Evolutionary conservation across 2,797 vertebrate species (phyloP).

Genomic region (Propithecus deckenii): DNA sequence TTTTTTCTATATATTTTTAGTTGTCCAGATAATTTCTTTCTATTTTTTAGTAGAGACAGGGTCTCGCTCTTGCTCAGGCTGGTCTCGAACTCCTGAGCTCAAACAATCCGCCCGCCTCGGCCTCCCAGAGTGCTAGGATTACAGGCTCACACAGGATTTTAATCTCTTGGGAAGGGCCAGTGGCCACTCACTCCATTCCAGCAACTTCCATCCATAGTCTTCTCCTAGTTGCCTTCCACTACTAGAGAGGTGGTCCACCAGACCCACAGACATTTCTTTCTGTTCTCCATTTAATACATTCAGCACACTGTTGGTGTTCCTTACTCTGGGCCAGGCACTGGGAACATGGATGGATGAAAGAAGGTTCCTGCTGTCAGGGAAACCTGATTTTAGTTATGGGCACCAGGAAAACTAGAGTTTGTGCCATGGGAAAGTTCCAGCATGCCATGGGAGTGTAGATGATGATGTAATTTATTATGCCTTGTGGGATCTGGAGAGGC

Average conservation of each 20-base stretch:
- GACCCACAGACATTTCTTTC: neutral
- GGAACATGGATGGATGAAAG: neutral
- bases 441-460: neutral
- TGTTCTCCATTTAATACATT: neutral
- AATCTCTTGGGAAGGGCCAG: neutral
- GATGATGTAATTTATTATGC: neutral
- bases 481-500: neutral
- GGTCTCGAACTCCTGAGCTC: too few species aligned
- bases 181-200: neutral
- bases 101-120: too few species aligned
- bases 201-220: neutral
- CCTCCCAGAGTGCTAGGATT: too few species aligned
- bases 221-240: neutral
- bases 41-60: too few species aligned
- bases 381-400: neutral
- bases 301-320: neutral
- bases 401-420: slow-evolving; percentile 1
- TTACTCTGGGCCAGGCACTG: neutral
- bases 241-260: neutral
- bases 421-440: neutral
- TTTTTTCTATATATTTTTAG: too few species aligned
- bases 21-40: too few species aligned
- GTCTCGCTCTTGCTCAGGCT: too few species aligned
- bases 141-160: too few species aligned
- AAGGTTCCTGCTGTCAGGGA: neutral